A percentile compares a stretch with the other conserved stretches of the same genome.
These are phyloP conservation scores for Upupa epops DNA, from an alignment of 2,113 vertebrate genomes.

Conservation along the genomic window DNA sequence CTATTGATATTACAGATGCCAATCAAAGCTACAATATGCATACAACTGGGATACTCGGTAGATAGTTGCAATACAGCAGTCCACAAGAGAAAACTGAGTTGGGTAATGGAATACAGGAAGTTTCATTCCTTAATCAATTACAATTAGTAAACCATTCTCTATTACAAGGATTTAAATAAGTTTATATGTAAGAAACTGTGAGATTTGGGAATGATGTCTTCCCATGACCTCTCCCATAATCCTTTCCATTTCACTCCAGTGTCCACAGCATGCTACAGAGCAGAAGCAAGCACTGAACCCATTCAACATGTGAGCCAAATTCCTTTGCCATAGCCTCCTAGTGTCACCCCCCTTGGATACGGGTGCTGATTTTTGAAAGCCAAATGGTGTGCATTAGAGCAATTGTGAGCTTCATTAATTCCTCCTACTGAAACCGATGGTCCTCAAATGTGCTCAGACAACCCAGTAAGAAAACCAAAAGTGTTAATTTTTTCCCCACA, in stretches of 20 bases:
- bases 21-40: neutral
- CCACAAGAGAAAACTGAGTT: neutral
- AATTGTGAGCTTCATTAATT: neutral
- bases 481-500: neutral
- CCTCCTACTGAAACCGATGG: neutral
- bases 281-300: neutral
- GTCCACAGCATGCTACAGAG: neutral
- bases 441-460: neutral
- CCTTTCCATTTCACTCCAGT: neutral
- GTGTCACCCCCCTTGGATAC: neutral
- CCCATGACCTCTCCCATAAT: neutral
- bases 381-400: neutral
- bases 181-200: neutral
- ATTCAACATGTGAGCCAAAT: neutral
- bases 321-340: too few species aligned
- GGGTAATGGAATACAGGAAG: neutral
- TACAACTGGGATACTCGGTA: neutral
- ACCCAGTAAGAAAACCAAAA: neutral
- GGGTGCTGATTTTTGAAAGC: neutral
- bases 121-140: neutral
- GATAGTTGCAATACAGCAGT: neutral
- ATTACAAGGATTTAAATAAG: neutral
- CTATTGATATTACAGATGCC: conserved; percentile 18
- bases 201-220: neutral
- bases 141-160: neutral